Conservation (phyloP, 2,888 invertebrate genomes). For the Antheraea assamensis region DNA sequence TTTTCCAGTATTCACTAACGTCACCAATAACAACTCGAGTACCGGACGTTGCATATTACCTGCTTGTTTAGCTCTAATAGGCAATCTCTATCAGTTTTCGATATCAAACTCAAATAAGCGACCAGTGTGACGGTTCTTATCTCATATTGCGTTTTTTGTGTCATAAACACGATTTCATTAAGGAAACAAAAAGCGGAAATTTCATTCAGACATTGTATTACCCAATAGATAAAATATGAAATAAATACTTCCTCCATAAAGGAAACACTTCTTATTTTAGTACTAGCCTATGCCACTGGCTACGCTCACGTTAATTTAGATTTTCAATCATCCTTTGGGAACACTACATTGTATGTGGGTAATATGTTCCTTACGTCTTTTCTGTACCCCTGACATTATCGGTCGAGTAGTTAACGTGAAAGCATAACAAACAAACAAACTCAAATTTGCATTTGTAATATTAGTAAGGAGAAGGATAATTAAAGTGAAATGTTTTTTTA, state of each 20-base stretch:
- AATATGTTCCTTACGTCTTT: no score
- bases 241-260: background rate
- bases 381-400: background rate
- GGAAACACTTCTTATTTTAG: background rate
- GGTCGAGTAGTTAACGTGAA: background rate
- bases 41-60: constrained; percentile 4
- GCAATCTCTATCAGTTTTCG: background rate
- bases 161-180: background rate
- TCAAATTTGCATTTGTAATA: background rate
- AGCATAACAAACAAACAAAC: background rate
- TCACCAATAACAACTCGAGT: background rate
- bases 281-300: background rate
- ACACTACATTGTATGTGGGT: no score
- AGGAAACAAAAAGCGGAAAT: background rate
- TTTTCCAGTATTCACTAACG: background rate
- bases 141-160: constrained; percentile 7
- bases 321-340: no score
- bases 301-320: background rate
- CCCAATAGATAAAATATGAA: background rate
- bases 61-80: background rate
- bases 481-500: no score
- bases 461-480: no score
- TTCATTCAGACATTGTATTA: background rate
- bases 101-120: background rate
- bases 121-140: constrained; percentile 26